These are phyloP conservation scores for Eulacestoma nigropectus DNA, from an alignment of 2,113 vertebrate species.

Conservation along the genomic window DNA sequence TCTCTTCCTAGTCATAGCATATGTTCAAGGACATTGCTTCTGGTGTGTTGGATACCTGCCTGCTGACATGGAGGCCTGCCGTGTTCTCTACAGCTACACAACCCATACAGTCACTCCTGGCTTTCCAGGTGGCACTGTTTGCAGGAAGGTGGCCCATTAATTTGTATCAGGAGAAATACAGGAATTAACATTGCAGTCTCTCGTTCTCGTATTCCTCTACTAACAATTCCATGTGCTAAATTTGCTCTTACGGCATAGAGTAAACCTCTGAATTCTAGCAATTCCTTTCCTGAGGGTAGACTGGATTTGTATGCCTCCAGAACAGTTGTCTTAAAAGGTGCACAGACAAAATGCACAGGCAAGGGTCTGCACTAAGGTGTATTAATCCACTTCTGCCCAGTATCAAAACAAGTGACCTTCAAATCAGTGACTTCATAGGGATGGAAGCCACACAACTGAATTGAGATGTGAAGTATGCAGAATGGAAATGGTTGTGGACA, in stretches of 20 bases:
- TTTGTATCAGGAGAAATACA: background rate
- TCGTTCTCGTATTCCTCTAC: background rate
- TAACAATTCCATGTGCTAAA: background rate
- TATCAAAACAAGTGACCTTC: background rate
- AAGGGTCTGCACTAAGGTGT: background rate
- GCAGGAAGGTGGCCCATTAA: background rate
- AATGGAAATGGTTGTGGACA: accelerated
- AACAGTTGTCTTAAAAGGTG: background rate
- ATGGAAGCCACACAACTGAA: background rate
- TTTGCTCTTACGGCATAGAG: background rate
- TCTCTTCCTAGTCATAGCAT: background rate
- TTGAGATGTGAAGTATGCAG: background rate
- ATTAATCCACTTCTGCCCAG: background rate
- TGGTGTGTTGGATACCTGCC: background rate
- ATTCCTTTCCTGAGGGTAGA: background rate
- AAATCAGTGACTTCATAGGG: background rate
- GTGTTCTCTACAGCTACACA: background rate
- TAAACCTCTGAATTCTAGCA: background rate
- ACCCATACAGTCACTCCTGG: background rate
- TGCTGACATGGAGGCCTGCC: background rate
- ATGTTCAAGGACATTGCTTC: background rate
- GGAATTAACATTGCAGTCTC: background rate
- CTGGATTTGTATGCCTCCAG: background rate
- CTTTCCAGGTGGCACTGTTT: background rate
- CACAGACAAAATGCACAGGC: background rate